phyloP scores from a whole-genome alignment of 2,888 invertebrate species.

The Chrysolina oricalcia region DNA sequence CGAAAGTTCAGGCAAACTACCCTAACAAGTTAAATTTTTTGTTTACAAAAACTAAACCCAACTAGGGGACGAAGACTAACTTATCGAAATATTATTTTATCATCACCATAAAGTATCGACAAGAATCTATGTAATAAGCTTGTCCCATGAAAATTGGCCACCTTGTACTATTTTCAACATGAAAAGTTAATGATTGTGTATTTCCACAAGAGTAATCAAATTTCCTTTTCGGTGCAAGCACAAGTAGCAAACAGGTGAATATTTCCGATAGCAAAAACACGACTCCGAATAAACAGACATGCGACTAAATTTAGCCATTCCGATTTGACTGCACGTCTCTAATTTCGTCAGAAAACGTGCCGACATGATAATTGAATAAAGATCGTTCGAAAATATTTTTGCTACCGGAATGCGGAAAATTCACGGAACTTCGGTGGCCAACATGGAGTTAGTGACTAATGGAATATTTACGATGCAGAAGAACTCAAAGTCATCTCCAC shows the following conservation, averaged over 20 bases:
- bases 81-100: too few species aligned
- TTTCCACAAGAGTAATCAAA: not conserved
- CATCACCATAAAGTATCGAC: too few species aligned
- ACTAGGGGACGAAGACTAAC: too few species aligned
- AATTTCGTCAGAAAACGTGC: slow-evolving; percentile 16
- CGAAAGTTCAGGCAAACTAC: too few species aligned
- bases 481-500: too few species aligned
- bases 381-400: not conserved
- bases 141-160: not conserved
- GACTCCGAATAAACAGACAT: slow-evolving; percentile 37
- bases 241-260: slow-evolving; percentile 41
- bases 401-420: slow-evolving; percentile 1
- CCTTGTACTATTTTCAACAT: not conserved
- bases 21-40: too few species aligned
- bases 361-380: slow-evolving; percentile 16
- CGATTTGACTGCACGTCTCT: slow-evolving; percentile 12
- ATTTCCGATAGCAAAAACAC: slow-evolving; percentile 37
- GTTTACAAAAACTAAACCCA: too few species aligned
- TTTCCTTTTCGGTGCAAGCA: not conserved
- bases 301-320: slow-evolving; percentile 36
- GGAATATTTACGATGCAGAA: not conserved
- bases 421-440: not conserved
- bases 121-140: too few species aligned
- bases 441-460: not conserved
- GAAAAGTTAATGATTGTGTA: not conserved